Percentiles rank a stretch among this genome's conserved stretches.
Evolutionary conservation across 2,797 vertebrate genomes (phyloP).

Genomic region (Pterois miles): DNA sequence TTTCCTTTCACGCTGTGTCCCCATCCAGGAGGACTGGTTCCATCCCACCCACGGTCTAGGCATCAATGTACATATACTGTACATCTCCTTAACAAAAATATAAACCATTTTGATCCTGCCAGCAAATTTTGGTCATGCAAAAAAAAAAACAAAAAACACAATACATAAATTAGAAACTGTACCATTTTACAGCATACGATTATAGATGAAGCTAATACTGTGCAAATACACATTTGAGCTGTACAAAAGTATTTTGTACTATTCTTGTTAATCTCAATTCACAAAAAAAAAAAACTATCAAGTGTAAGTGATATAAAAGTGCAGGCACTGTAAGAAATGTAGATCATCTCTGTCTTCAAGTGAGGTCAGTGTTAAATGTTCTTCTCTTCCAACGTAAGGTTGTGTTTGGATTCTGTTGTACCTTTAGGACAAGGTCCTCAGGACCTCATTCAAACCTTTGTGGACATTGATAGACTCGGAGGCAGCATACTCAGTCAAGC

Average conservation of each 20-base stretch:
- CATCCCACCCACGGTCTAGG: conserved; percentile 68
- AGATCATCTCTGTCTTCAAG: conserved; percentile 75
- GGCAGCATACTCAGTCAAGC: conserved; percentile 81
- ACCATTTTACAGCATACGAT: conserved; percentile 72
- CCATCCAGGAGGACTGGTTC: conserved; percentile 43
- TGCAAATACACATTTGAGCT: conserved; percentile 79
- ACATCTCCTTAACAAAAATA: conserved; percentile 76
- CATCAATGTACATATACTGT: conserved; percentile 56
- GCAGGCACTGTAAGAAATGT: conserved; percentile 83
- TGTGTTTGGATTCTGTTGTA: conserved; percentile 45
- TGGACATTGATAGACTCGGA: conserved; percentile 85
- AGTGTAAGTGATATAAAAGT: conserved; percentile 73
- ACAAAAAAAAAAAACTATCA: conserved; percentile 52
- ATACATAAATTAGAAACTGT: conserved; percentile 73
- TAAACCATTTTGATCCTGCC: conserved; percentile 62
- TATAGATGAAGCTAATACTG: conserved; percentile 85
- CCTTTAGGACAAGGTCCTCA: conserved; percentile 74
- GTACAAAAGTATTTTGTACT: conserved; percentile 80
- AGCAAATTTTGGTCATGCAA: conserved; percentile 84
- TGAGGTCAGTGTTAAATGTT: conserved; percentile 70
- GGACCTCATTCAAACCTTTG: conserved; percentile 86
- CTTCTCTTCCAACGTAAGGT: conserved; percentile 47
- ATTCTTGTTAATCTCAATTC: conserved; percentile 71
- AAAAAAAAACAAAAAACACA: conserved; percentile 50
- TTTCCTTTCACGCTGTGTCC: conserved; percentile 13